Evolutionary conservation across 2,797 vertebrate genomes (phyloP).

Genomic region (Sciurus carolinensis): DNA sequence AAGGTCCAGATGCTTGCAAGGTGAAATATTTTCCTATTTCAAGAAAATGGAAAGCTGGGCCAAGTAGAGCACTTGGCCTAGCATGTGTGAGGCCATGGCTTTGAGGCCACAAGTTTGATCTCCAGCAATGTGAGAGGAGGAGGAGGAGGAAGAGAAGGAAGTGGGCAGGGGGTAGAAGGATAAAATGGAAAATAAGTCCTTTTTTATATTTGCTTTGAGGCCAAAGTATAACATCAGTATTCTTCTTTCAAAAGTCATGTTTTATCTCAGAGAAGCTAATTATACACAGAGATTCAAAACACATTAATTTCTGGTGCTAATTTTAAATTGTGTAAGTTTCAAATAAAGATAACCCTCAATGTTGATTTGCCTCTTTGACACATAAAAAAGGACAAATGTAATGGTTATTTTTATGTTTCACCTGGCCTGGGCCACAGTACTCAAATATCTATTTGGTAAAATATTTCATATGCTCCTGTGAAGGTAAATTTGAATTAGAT

Average conservation of each 20-base stretch:
- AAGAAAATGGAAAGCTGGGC: neutral
- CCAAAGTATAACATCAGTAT: neutral
- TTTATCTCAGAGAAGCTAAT: neutral
- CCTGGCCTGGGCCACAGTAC: neutral
- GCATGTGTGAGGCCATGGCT: neutral
- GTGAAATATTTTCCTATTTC: constrained; percentile 55
- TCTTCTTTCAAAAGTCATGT: constrained; percentile 13
- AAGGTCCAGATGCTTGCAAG: neutral
- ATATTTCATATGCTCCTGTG: neutral
- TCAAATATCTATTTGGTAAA: neutral
- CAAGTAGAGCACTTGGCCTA: neutral
- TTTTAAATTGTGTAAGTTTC: constrained; percentile 16
- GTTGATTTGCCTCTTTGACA: neutral
- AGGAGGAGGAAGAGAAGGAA: too few relatives aligned
- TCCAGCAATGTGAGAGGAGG: neutral
- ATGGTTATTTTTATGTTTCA: neutral
- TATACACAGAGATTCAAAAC: constrained; percentile 25
- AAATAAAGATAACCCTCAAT: neutral
- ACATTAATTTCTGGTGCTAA: neutral
- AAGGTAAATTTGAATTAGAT: neutral
- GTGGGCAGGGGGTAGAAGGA: neutral
- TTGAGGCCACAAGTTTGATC: neutral
- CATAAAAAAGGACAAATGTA: neutral
- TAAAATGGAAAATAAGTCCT: neutral
- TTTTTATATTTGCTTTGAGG: neutral